These are phyloP conservation scores for Muricea muricata DNA, from an alignment of 92 coral and sea anemone species.

Conservation along the genomic window DNA sequence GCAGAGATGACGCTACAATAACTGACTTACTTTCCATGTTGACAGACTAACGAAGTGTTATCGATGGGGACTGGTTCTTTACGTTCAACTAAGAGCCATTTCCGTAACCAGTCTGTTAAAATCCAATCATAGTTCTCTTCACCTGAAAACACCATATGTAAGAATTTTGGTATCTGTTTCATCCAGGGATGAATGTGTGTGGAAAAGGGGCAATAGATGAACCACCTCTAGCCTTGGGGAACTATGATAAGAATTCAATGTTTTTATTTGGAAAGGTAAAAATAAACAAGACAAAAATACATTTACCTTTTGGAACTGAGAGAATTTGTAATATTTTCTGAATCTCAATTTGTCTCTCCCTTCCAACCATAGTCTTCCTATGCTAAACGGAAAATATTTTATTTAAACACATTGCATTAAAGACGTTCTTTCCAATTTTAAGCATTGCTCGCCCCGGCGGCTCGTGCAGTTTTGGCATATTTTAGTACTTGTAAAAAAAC, in stretches of 20 bases:
- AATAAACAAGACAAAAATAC: too few relatives aligned
- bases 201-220: too few relatives aligned
- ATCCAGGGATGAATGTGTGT: too few relatives aligned
- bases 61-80: conserved; percentile 77
- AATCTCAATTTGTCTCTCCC: conserved; percentile 75
- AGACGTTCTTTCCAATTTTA: background rate
- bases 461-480: too few relatives aligned
- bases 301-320: conserved; percentile 74
- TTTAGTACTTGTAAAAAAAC: too few relatives aligned
- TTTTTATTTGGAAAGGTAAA: too few relatives aligned
- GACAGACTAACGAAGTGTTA: conserved; percentile 80
- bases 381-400: background rate
- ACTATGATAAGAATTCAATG: too few relatives aligned
- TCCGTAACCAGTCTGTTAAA: conserved; percentile 82
- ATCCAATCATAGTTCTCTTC: conserved; percentile 79
- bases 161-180: too few relatives aligned
- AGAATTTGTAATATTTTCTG: conserved; percentile 70
- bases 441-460: too few relatives aligned
- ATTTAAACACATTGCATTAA: background rate
- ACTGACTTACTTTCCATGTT: conserved; percentile 83
- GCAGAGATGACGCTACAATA: background rate
- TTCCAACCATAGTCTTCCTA: conserved; percentile 74
- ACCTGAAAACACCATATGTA: too few relatives aligned
- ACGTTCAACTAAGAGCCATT: conserved; percentile 81
- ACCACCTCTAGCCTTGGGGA: too few relatives aligned